These are phyloP conservation scores for Oreochromis aureus DNA, from an alignment of 2,113 vertebrate genomes.

Conservation along the genomic window DNA sequence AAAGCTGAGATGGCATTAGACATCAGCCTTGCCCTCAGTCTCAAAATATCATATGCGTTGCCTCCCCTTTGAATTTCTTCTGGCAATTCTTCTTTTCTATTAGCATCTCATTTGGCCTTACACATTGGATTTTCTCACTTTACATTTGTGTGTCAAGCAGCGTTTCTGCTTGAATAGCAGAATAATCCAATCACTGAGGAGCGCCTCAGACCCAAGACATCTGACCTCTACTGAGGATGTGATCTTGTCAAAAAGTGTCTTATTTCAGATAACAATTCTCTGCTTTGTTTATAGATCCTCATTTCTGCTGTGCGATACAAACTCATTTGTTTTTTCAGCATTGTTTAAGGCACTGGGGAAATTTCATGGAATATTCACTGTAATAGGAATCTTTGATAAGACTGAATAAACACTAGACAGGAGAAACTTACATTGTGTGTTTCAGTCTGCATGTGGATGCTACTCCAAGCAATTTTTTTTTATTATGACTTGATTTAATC, in stretches of 20 bases:
- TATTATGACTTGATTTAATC: neutral
- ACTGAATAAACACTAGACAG: neutral
- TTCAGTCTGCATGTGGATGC: neutral
- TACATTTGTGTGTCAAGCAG: conserved; percentile 50
- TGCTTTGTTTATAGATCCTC: conserved; percentile 25
- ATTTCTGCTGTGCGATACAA: conserved; percentile 5
- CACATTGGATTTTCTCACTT: conserved; percentile 59
- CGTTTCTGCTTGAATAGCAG: conserved; percentile 60
- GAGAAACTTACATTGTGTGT: neutral
- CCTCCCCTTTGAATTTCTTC: conserved; percentile 28
- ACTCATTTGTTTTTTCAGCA: neutral
- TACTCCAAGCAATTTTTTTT: neutral
- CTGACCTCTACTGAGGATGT: conserved; percentile 58
- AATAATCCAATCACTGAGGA: conserved; percentile 62
- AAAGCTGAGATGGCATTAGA: conserved; percentile 20
- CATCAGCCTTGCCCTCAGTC: conserved; percentile 10
- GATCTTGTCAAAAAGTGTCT: conserved; percentile 53
- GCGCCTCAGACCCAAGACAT: conserved; percentile 48
- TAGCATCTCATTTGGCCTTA: conserved; percentile 59
- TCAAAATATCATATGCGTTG: conserved; percentile 6
- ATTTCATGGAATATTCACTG: conserved; percentile 3
- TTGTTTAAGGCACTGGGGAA: neutral
- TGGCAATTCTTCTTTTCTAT: conserved; percentile 49
- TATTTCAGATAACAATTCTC: conserved; percentile 38
- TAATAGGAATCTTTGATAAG: neutral